A percentile compares a stretch with the other conserved stretches of the same genome.
Evolutionary conservation across 1,140 invertebrate genomes (phyloP).

Genomic region (Heliconius eleuchia): DNA sequence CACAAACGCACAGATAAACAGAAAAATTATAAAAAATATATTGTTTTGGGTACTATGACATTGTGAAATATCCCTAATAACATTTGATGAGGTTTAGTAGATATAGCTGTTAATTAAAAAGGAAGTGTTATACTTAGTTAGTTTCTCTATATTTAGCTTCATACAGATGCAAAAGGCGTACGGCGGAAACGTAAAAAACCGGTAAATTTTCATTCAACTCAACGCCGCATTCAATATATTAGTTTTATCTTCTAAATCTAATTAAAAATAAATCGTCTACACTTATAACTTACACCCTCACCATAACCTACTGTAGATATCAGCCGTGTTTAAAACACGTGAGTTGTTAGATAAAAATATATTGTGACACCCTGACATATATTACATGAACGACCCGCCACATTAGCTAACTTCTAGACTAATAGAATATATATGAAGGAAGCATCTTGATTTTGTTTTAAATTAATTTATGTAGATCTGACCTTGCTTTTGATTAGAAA

Average conservation of each 20-base stretch:
- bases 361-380: constrained; percentile 28
- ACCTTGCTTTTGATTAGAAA: constrained; percentile 11
- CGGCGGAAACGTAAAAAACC: too few relatives aligned
- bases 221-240: neutral
- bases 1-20: too few relatives aligned
- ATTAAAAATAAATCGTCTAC: neutral
- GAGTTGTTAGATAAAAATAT: constrained; percentile 38
- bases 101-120: too few relatives aligned
- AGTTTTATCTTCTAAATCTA: neutral
- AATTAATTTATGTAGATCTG: constrained; percentile 9
- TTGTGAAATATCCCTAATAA: too few relatives aligned
- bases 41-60: too few relatives aligned
- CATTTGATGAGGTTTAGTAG: too few relatives aligned
- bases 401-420: constrained; percentile 1
- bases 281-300: neutral
- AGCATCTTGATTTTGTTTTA: neutral
- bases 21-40: too few relatives aligned
- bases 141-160: too few relatives aligned
- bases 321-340: constrained; percentile 25
- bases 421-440: neutral
- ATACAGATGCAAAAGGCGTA: too few relatives aligned
- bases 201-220: too few relatives aligned
- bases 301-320: constrained; percentile 23
- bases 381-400: constrained; percentile 23
- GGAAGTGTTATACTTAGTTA: too few relatives aligned